Conservation (phyloP, 2,113 vertebrate genomes). For the Cygnus atratus region DNA sequence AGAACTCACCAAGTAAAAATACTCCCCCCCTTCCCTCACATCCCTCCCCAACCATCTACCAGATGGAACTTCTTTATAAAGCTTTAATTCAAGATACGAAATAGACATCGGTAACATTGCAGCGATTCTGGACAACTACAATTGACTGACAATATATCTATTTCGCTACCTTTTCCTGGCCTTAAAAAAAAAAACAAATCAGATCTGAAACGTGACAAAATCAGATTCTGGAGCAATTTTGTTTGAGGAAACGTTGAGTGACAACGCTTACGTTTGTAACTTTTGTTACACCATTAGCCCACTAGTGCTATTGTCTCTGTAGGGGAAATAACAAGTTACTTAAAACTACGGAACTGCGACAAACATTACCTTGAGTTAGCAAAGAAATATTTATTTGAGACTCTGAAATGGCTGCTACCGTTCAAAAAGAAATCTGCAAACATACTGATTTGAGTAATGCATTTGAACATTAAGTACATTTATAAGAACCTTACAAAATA, state of each 20-base stretch:
- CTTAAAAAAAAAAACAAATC: not conserved
- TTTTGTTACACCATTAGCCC: not conserved
- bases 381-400: not conserved
- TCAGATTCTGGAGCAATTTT: not conserved
- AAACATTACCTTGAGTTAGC: not conserved
- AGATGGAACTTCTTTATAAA: slow-evolving; percentile 36
- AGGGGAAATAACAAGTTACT: not conserved
- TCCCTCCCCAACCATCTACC: not conserved
- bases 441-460: not conserved
- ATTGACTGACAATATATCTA: fast-evolving
- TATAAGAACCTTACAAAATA: not conserved
- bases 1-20: slow-evolving; percentile 60
- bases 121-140: not conserved
- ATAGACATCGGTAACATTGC: not conserved
- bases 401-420: not conserved
- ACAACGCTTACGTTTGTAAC: not conserved
- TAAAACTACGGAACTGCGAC: not conserved
- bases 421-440: not conserved
- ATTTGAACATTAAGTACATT: not conserved
- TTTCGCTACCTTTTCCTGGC: not conserved
- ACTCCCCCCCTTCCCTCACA: not conserved
- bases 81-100: not conserved
- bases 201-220: not conserved
- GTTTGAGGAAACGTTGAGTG: not conserved
- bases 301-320: not conserved